Conservation (phyloP, 2,888 invertebrate species). For the Euspilapteryx auroguttella region DNA sequence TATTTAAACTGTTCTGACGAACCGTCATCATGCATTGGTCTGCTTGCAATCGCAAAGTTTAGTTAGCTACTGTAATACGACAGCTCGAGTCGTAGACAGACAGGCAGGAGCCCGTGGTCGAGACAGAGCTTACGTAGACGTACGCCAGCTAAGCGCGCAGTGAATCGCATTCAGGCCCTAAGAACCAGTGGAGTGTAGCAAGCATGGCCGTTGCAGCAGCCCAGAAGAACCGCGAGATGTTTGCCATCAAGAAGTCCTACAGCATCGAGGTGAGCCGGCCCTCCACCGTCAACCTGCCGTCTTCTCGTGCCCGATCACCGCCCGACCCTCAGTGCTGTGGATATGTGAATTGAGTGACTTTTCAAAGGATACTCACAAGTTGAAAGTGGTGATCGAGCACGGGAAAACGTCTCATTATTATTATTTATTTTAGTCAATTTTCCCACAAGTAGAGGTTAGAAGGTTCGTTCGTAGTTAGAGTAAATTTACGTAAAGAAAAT, state of each 20-base stretch:
- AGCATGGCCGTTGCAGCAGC: conserved; percentile 89
- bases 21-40: conserved; percentile 69
- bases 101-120: conserved; percentile 66
- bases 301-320: conserved; percentile 5
- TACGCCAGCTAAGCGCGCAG: conserved; percentile 57
- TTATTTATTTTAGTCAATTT: too few relatives aligned
- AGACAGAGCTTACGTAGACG: conserved; percentile 58
- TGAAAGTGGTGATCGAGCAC: too few relatives aligned
- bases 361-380: too few relatives aligned
- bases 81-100: conserved; percentile 59
- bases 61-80: conserved; percentile 62
- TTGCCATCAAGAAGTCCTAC: conserved; percentile 96
- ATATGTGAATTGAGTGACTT: too few relatives aligned
- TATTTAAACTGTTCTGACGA: conserved; percentile 69
- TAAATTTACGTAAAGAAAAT: too few relatives aligned
- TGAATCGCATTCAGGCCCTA: conserved; percentile 55
- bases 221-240: conserved; percentile 93
- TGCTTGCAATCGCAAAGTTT: conserved; percentile 68
- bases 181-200: conserved; percentile 50
- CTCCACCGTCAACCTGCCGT: conserved; percentile 6
- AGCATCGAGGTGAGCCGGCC: conserved; percentile 86
- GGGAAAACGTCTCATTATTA: too few relatives aligned
- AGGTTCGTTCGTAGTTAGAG: too few relatives aligned
- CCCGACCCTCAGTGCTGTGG: too few relatives aligned
- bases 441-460: too few relatives aligned